phyloP scores from a whole-genome alignment of 2,113 vertebrate genomes.

The Peromyscus polionotus region DNA sequence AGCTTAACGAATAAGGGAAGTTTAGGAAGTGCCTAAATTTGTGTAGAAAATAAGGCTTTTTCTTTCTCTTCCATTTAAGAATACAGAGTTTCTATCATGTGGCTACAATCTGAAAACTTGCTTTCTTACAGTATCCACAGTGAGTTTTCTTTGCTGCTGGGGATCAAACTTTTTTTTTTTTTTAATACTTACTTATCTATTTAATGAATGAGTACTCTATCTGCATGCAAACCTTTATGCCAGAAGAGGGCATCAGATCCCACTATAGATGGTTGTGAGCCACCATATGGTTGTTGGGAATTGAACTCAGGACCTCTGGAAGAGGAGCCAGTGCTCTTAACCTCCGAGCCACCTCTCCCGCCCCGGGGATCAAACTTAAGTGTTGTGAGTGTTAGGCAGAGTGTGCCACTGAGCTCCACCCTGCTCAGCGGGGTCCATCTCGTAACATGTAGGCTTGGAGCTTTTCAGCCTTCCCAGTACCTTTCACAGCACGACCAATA shows the following conservation, averaged over 20 bases:
- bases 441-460: background rate
- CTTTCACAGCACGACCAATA: background rate
- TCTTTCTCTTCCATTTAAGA: background rate
- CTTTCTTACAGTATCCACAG: background rate
- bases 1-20: background rate
- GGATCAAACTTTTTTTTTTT: too few relatives aligned
- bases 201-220: too few relatives aligned
- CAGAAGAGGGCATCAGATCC: too few relatives aligned
- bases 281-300: too few relatives aligned
- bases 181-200: too few relatives aligned
- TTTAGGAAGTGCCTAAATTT: background rate
- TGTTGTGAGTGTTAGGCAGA: background rate
- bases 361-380: too few relatives aligned
- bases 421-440: background rate
- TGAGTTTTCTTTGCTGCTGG: background rate
- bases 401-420: background rate
- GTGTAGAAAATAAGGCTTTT: background rate
- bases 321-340: too few relatives aligned
- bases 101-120: background rate
- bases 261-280: too few relatives aligned
- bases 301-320: too few relatives aligned
- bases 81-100: conserved; percentile 24
- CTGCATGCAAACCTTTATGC: too few relatives aligned
- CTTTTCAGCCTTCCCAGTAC: background rate
- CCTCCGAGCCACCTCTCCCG: too few relatives aligned